Base-by-base conservation (phyloP, 1,140 invertebrate genomes). In the Zaprionus inermis region DNA sequence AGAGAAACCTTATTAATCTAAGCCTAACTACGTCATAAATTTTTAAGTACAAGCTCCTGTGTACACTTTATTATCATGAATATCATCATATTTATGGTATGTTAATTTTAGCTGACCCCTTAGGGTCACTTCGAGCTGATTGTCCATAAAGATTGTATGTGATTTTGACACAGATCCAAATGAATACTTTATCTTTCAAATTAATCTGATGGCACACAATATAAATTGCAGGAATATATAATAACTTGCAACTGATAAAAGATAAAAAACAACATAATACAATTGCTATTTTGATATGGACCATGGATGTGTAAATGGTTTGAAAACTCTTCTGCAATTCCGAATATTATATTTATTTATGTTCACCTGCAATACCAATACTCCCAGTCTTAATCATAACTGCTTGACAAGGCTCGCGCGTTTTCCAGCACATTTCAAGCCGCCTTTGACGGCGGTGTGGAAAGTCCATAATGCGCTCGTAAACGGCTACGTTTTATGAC, bases 401-500 rank as follows among this genome's bases (percentile, higher is more conserved):
- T 32, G 4, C 52, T 32, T 18, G 36, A n/a, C 54, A 36, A 60
- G 5, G 3, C 55, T 46, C 38, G 38, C 49, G 44, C 55, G 64
- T 24, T 76, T 78, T 67, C 57, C 65, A 72, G 67, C 58, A 75
- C 76, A 75, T 82, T 76, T 76, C 76, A 76, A 52, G 71, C 28
- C 78, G 78, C 69, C 60, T 69, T 68, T 61, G 44, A 59, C 49
- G 28, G 41, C 46, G 44, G 30, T 28, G 24, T 38, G 63, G 70
- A 67, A 67, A 76, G 58, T 54, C 22, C 71, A 63, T 60, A 81
- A 78, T 55, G 36, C 18, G 38, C 66, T 69, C 81, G 65, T 83
- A 83, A 83, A 84, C 44, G 41, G 38, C 38, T 11, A 44, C 57
- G 57, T 72, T 83, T 82, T 83, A 83, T 83, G 72, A 66, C 72